Conservation (phyloP, 2,888 invertebrate genomes). For the Lasioglossum villosulum region DNA sequence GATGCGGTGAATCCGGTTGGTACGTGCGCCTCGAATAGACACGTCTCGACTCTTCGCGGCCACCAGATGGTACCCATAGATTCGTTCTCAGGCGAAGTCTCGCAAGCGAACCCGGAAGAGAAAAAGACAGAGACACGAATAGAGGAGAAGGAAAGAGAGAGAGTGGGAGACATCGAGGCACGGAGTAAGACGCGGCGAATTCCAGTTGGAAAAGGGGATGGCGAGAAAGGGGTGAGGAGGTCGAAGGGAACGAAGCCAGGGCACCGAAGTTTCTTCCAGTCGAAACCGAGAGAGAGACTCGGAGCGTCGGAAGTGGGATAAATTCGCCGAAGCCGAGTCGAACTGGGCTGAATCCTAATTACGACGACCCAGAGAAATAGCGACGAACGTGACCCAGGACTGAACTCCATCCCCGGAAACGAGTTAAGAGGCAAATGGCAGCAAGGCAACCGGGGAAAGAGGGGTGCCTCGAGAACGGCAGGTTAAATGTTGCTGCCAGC, state of each 20-base stretch:
- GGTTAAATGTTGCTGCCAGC: conserved; percentile 66
- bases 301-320: conserved; percentile 65
- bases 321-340: conserved; percentile 65
- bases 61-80: conserved; percentile 59
- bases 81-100: conserved; percentile 49
- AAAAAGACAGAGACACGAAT: not conserved
- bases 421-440: conserved; percentile 50
- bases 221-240: not conserved
- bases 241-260: conserved; percentile 17
- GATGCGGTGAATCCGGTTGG: conserved; percentile 57
- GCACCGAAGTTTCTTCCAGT: conserved; percentile 51
- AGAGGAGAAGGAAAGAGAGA: not conserved
- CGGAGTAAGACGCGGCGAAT: conserved; percentile 9
- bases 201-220: not conserved
- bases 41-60: conserved; percentile 67
- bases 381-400: conserved; percentile 70
- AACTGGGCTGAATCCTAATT: conserved; percentile 73
- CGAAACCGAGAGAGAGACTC: conserved; percentile 32
- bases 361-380: conserved; percentile 64
- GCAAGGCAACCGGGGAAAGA: not conserved
- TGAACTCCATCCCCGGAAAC: conserved; percentile 50
- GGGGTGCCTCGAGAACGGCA: conserved; percentile 21
- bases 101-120: not conserved
- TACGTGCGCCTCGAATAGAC: conserved; percentile 65
- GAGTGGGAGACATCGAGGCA: not conserved